Evolutionary conservation across 2,797 vertebrate genomes (phyloP), one percentile per base, ranked within the genome.

Genomic region (Eleutherodactylus coqui): DNA sequence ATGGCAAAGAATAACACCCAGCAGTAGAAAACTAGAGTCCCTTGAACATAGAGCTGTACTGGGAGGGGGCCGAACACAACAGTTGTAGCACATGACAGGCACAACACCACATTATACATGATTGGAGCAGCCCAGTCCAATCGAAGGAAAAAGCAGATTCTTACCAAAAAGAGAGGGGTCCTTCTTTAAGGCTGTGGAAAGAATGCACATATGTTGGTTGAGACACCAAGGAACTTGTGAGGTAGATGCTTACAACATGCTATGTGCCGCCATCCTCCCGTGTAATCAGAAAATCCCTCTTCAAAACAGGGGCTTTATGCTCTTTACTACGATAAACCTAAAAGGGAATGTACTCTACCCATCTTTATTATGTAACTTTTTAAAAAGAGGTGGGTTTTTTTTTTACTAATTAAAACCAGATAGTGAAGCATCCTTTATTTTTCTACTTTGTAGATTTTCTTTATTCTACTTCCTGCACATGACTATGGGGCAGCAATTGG

Each of bases 181-280:
- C 94, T 92, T 95, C 94, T 92, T 95, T 92, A 95, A 73, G 89
- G 93, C 95, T 96, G 94, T 91, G 95, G 95, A 91, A 95, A 91
- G 94, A 87, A 87, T 79, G 86, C 82, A 87, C 86, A 87, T 55
- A 84, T 38, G 55, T 67, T 83, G 67, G 82, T 81, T 81, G 67
- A 86, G 60, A 81, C 55, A 41, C 41, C 17, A 82, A 78, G 55
- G 62, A 88, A 62, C 67, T 51, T 34, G 41, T 41, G 29, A 51
- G 67, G 55, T 45, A 67, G 47, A 82, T 51, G 55, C 29, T 70
- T 62, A 77, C 21, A 83, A 64, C 19, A 77, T 34, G 80, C 60
- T 41, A 47, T 24, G 34, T 38, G 64, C 29, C 45, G n/a, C 16
- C 51, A 29, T 53, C 10, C 16, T 21, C 29, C 43, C 24, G 36